Base-by-base conservation (phyloP, 2,113 vertebrate genomes). In the Petrocephalus microphthalmus region DNA sequence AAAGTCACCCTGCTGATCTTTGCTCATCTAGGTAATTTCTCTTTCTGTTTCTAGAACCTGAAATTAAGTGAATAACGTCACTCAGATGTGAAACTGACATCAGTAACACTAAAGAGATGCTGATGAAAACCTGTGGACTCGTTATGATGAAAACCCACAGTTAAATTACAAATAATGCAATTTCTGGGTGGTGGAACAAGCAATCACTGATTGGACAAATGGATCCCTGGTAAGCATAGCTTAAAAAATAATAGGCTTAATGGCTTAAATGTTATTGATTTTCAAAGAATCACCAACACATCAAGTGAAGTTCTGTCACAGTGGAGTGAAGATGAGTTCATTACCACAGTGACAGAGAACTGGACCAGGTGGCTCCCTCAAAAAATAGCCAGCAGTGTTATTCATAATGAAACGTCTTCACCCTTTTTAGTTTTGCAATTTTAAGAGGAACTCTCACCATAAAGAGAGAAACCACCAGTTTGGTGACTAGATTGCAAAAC, bases 251-350 rank as follows among this genome's bases (percentile, higher is more conserved):
- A 87, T 47, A 6, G 54, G 37, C 29, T 60, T 33, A 67, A 87
- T 87, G 42, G 13, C 45, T 87, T 67, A 67, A 51, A 87, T 64
- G 42, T 25, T 29, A 64, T 49, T 87, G 42, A 71, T 87, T 67
- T 22, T 74, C 56, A 85, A 83, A 83, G 19, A 45, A 47, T 49
- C 81, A 49, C 10, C 17, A 22, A 25, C 17, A 87, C 11, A 20
- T 87, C 56, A 42, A 49, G 37, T 49, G 37, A 20, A 37, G 42
- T 20, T 64, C 42, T 2, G 5, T 64, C 11, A 17, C 20, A 45
- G 42, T 17, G 54, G 42, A 47, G 15, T 45, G 57, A 67, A 67
- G 86, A 29, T 20, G 42, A 47, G 42, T 71, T 67, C 20, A 71
- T 51, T 20, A 60, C 45, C 86, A 45, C 15, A 57, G 86, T 67